Conservation (phyloP, 2,888 invertebrate species). For the Allacma fusca region DNA sequence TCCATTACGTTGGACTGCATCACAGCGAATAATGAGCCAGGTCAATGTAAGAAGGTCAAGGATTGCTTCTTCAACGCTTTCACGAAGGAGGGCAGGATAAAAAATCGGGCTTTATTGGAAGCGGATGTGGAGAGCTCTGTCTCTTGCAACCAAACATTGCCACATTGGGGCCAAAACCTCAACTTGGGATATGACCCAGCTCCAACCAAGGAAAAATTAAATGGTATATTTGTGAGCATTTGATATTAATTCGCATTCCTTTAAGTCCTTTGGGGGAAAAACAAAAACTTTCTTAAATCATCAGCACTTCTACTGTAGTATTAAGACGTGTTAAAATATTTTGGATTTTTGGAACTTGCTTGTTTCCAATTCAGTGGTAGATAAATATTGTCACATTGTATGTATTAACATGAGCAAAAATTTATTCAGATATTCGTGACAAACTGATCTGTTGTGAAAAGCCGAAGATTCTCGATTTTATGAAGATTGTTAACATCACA, state of each 20-base stretch:
- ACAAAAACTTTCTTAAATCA: no score
- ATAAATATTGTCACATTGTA: no score
- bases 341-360: no score
- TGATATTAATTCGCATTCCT: no score
- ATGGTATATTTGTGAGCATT: no score
- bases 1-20: constrained; percentile 40
- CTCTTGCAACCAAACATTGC: constrained; percentile 27
- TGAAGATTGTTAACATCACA: constrained; percentile 40
- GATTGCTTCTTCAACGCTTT: constrained; percentile 43
- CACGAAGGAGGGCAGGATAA: constrained; percentile 37
- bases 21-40: constrained; percentile 42
- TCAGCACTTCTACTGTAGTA: no score
- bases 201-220: not conserved
- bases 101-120: constrained; percentile 40
- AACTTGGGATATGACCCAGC: not conserved
- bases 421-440: constrained; percentile 38
- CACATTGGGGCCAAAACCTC: not conserved
- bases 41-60: constrained; percentile 40
- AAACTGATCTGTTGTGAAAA: constrained; percentile 44
- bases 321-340: no score
- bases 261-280: no score
- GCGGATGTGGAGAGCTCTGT: constrained; percentile 40
- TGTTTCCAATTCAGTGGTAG: no score
- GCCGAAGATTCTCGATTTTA: constrained; percentile 32
- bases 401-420: no score